A percentile compares a stretch with the other conserved stretches of the same genome.
Conservation (phyloP, 2,888 invertebrate species). For the Heteropelma amictum region DNA sequence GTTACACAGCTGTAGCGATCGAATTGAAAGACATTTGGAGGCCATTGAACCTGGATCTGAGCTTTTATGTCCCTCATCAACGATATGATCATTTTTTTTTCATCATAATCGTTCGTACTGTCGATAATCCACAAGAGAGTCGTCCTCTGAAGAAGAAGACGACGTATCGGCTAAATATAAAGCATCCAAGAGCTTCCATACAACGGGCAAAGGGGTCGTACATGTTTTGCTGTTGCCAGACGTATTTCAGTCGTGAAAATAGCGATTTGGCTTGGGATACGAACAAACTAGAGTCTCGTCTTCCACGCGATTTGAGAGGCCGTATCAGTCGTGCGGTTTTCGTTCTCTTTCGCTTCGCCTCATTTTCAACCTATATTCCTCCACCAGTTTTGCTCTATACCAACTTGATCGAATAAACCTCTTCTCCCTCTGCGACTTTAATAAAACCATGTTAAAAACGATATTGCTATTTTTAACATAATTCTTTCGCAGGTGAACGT, state of each 20-base stretch:
- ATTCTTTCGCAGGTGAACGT: not conserved
- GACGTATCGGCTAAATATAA: slow-evolving; percentile 13
- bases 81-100: slow-evolving; percentile 34
- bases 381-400: not conserved
- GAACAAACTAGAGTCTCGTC: slow-evolving; percentile 56
- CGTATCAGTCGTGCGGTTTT: slow-evolving; percentile 51
- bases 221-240: slow-evolving; percentile 52
- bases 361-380: slow-evolving; percentile 18
- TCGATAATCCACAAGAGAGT: slow-evolving; percentile 32
- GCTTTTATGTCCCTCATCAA: not conserved
- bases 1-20: no score
- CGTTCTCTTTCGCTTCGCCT: slow-evolving; percentile 42
- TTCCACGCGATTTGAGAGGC: slow-evolving; percentile 59
- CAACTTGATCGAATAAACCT: slow-evolving; percentile 21
- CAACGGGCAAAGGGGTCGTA: not conserved
- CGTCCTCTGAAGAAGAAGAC: slow-evolving; percentile 20
- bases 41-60: not conserved
- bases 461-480: slow-evolving; percentile 15
- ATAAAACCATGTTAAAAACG: slow-evolving; percentile 5
- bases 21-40: not conserved
- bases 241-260: slow-evolving; percentile 58
- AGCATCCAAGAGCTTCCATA: not conserved
- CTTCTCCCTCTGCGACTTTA: not conserved
- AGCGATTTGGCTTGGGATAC: slow-evolving; percentile 58
- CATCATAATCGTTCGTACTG: slow-evolving; percentile 25